Evolutionary conservation across 2,797 vertebrate genomes (phyloP), one percentile per base, ranked within the genome.

Genomic region (Trachurus trachurus): DNA sequence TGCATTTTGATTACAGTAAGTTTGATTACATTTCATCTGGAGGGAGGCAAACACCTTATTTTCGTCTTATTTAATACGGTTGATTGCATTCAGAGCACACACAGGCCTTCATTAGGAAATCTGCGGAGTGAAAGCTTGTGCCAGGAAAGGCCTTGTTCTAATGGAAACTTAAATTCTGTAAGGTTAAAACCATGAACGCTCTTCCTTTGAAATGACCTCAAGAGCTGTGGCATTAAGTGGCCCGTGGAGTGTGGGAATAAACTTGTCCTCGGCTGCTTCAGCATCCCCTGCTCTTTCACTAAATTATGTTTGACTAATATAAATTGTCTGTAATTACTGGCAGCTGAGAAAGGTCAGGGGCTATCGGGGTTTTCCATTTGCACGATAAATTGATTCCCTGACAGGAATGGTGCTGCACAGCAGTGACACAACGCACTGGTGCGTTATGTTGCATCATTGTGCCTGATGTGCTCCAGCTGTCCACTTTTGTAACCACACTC

Each of bases 281-380:
- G 66, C 66, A 53, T 82, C 49, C 61, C 2, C 6, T 73, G 75
- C 69, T 54, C 62, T 83, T 82, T 79, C 57, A 66, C 78, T 81
- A 82, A 92, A 88, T 85, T 54, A 56, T 83, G 66, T 86, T 89
- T 86, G 81, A 82, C 79, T 76, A 82, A 78, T 80, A 81, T 70
- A 90, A 88, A 89, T 76, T 87, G 78, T 72, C 78, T 73, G 69
- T 63, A 83, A 87, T 93, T 88, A 91, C 76, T 85, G 82, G 79
- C 82, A 76, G 80, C 74, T 69, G 74, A 73, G 72, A 78, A 80
- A 79, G 80, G 83, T 84, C 85, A 83, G 56, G 26, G 76, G 73
- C 86, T 88, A 68, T 76, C 73, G 47, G 80, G 82, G 76, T 86
- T 90, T 91, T 93, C 89, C 85, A 87, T 64, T 72, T 78, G 34